Conservation (phyloP, 2,888 invertebrate species). For the Drosophila lutescens region DNA sequence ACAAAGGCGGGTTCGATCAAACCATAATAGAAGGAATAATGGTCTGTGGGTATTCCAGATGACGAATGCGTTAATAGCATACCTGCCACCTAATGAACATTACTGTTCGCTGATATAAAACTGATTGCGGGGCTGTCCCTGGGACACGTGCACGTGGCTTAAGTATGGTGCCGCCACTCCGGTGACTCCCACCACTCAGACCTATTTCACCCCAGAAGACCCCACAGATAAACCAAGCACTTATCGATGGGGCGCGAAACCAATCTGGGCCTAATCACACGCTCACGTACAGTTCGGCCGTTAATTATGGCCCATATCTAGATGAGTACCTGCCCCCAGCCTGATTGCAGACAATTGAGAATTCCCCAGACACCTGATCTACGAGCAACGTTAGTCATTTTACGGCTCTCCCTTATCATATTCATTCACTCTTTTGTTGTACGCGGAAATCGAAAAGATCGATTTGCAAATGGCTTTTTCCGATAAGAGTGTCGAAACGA, state of each 20-base stretch:
- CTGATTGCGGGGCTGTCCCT: conserved; percentile 20
- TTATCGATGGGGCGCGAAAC: conserved; percentile 28
- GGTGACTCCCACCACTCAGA: not conserved
- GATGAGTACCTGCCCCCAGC: not conserved
- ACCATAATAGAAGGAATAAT: not conserved
- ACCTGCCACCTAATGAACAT: conserved; percentile 2
- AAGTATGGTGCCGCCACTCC: not conserved
- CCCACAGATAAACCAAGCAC: conserved; percentile 12
- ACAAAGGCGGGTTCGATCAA: conserved; percentile 13
- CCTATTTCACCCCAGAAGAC: not conserved
- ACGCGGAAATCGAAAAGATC: not conserved
- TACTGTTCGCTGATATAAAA: not conserved
- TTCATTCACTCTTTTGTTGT: conserved; percentile 19
- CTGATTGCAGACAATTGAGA: conserved; percentile 28
- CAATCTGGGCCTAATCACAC: conserved; percentile 25
- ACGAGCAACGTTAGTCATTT: conserved; percentile 30
- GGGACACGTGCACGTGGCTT: not conserved
- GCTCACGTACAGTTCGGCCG: conserved; percentile 7
- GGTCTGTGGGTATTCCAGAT: conserved; percentile 10
- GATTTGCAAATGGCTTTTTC: not conserved
- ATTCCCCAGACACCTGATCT: conserved; percentile 31
- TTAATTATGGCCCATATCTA: conserved; percentile 21
- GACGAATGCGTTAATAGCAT: conserved; percentile 14
- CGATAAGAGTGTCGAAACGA: not conserved
- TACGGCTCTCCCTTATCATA: conserved; percentile 17